phyloP scores from a whole-genome alignment of 2,113 vertebrate species.

The Artemisiospiza belli region DNA sequence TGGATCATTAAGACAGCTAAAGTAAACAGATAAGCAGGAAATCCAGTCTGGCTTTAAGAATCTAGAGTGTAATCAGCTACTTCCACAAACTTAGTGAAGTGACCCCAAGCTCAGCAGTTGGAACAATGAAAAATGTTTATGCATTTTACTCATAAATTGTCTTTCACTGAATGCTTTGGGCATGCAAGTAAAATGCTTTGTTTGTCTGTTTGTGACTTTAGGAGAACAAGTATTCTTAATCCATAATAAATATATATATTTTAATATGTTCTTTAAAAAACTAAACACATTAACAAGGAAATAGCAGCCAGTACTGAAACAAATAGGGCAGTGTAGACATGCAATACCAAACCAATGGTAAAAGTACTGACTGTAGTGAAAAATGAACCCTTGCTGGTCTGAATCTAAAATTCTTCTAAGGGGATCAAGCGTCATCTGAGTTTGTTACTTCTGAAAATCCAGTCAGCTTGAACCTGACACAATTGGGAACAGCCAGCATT shows the following conservation, averaged over 20 bases:
- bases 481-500: background rate
- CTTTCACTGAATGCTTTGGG: background rate
- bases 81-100: background rate
- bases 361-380: background rate
- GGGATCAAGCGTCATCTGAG: background rate
- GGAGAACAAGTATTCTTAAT: background rate
- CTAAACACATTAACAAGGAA: background rate
- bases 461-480: background rate
- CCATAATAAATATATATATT: background rate
- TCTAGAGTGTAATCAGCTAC: background rate
- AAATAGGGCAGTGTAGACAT: background rate
- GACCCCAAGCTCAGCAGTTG: background rate
- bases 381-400: background rate
- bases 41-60: slow-evolving; percentile 1
- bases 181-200: background rate
- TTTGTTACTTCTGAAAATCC: background rate
- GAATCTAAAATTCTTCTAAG: background rate
- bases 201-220: background rate
- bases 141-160: background rate
- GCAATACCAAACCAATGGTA: background rate
- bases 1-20: background rate
- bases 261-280: background rate
- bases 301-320: background rate
- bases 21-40: slow-evolving; percentile 27
- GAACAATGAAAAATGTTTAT: background rate